These are phyloP conservation scores for Passer montanus DNA, from an alignment of 2,113 vertebrate species.

Conservation along the genomic window DNA sequence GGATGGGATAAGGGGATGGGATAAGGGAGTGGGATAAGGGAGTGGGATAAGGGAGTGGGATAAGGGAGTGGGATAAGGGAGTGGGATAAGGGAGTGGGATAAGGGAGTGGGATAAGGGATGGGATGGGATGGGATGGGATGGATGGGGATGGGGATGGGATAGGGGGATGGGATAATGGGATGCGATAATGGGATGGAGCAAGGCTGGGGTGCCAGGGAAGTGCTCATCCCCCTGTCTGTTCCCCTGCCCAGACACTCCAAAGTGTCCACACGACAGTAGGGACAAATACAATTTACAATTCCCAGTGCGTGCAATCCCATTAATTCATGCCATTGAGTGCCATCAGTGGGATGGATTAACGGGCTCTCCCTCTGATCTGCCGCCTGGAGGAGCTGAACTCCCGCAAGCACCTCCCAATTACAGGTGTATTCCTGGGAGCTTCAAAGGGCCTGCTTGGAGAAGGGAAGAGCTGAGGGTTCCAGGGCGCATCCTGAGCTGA, in stretches of 20 bases:
- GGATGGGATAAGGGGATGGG: not conserved
- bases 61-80: too few species aligned
- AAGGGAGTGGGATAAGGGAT: not conserved
- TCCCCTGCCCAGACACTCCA: not conserved
- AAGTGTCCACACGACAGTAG: fast-evolving
- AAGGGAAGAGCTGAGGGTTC: not conserved
- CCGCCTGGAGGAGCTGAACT: not conserved
- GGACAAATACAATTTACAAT: not conserved
- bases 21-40: not conserved
- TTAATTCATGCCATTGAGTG: not conserved
- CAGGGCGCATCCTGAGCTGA: not conserved
- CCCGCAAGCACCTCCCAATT: fast-evolving
- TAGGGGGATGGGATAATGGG: not conserved
- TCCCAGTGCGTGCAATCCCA: not conserved
- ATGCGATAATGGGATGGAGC: not conserved
- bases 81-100: too few species aligned
- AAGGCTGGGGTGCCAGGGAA: fast-evolving
- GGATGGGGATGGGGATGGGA: too few species aligned
- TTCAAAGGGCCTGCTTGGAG: fast-evolving
- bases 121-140: not conserved
- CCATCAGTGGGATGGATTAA: fast-evolving
- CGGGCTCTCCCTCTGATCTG: not conserved
- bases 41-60: not conserved
- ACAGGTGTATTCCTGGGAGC: fast-evolving
- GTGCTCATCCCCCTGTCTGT: fast-evolving